Conservation (phyloP, 2,888 invertebrate genomes). For the Microctonus hyperodae region DNA sequence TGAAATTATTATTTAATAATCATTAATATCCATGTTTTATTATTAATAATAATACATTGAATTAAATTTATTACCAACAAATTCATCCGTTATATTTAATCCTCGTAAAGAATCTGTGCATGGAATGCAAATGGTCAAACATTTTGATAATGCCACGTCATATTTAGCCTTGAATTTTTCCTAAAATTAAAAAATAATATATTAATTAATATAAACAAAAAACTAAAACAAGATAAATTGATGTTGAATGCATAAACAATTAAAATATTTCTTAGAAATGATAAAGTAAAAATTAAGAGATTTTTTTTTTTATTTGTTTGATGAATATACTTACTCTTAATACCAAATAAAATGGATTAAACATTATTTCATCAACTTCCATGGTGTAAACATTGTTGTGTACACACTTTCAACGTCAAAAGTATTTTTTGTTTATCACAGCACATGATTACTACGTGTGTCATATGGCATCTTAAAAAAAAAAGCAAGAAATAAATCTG, state of each 20-base stretch:
- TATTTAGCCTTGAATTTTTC: slow-evolving; percentile 47
- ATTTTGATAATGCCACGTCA: slow-evolving; percentile 45
- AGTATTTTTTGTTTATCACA: slow-evolving; percentile 2
- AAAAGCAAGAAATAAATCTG: not conserved
- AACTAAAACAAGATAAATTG: not conserved
- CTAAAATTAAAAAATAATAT: slow-evolving; percentile 36
- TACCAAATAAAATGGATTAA: slow-evolving; percentile 42
- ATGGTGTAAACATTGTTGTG: slow-evolving; percentile 22
- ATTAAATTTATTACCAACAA: slow-evolving; percentile 43
- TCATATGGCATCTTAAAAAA: not conserved
- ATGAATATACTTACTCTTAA: slow-evolving; percentile 39
- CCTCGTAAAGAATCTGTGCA: slow-evolving; percentile 43
- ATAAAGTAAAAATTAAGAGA: not conserved
- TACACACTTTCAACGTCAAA: not conserved
- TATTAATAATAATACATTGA: too few species aligned
- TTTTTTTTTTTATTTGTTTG: not conserved
- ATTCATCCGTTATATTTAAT: slow-evolving; percentile 43
- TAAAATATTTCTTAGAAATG: not conserved
- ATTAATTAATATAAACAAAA: not conserved
- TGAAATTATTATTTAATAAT: slow-evolving; percentile 32
- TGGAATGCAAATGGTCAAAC: slow-evolving; percentile 52
- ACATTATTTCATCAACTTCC: slow-evolving; percentile 41
- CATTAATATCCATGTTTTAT: too few species aligned
- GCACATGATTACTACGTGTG: not conserved
- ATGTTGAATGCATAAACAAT: not conserved